Conservation (phyloP, 1,140 invertebrate genomes). For the Mamestra configurata region DNA sequence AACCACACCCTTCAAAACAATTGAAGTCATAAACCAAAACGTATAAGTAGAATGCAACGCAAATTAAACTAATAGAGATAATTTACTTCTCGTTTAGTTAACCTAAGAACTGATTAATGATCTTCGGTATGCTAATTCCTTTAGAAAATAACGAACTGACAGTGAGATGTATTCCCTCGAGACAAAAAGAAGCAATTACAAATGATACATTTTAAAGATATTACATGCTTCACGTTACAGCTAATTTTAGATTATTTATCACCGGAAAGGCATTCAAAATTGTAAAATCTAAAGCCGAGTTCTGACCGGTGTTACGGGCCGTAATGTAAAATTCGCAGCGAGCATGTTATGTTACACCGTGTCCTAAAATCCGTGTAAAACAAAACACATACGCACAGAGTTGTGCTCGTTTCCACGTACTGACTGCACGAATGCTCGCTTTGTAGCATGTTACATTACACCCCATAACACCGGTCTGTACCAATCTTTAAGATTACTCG, state of each 20-base stretch:
- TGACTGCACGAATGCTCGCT: no score
- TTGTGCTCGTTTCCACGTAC: no score
- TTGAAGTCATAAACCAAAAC: neutral
- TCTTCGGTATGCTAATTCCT: slow-evolving; percentile 2
- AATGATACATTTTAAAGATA: neutral
- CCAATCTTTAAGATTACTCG: neutral
- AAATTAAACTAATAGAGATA: neutral
- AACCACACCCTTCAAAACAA: neutral
- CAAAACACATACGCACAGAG: no score
- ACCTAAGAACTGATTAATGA: slow-evolving; percentile 14
- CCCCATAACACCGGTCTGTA: no score
- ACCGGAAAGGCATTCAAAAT: neutral
- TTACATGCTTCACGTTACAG: neutral
- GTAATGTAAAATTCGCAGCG: no score
- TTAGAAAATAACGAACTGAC: slow-evolving; percentile 15
- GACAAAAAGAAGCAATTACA: slow-evolving; percentile 11
- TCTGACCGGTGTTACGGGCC: no score
- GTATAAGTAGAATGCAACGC: neutral
- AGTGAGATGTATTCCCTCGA: slow-evolving; percentile 1
- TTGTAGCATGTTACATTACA: no score
- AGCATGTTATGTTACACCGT: no score
- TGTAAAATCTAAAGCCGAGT: no score
- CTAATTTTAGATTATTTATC: neutral
- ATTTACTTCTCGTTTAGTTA: neutral
- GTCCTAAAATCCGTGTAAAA: no score